Evolutionary conservation across 2,888 invertebrate genomes (phyloP).

Genomic region (Diabrotica balteata): DNA sequence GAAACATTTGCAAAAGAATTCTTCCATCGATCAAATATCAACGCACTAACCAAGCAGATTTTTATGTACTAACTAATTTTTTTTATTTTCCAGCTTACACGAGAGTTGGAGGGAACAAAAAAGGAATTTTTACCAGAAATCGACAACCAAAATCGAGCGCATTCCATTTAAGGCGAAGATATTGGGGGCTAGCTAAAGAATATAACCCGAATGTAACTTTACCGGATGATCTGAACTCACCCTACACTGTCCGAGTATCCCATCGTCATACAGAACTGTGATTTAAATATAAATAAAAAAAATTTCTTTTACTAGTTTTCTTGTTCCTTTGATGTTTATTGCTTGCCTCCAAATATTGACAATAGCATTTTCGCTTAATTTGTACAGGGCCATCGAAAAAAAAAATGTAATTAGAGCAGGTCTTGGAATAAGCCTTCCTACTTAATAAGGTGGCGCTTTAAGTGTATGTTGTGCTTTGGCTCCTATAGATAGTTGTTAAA

Average conservation of each 20-base stretch:
- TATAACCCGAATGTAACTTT: constrained; percentile 63
- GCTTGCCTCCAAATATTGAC: too few species aligned
- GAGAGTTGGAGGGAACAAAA: constrained; percentile 87
- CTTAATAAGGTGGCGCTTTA: too few species aligned
- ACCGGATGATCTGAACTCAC: constrained; percentile 63
- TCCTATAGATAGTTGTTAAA: too few species aligned
- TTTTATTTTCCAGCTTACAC: constrained; percentile 67
- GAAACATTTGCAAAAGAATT: too few species aligned
- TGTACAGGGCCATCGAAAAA: too few species aligned
- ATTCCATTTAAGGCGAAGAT: constrained; percentile 79
- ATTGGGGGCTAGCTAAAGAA: constrained; percentile 71
- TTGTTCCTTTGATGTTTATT: too few species aligned
- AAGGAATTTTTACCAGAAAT: constrained; percentile 87
- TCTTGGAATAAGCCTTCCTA: too few species aligned
- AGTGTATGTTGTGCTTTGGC: too few species aligned
- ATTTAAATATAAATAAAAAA: constrained; percentile 23
- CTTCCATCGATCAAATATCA: too few species aligned
- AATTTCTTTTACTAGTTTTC: too few species aligned
- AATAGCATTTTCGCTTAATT: too few species aligned
- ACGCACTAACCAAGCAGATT: background rate
- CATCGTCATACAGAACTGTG: constrained; percentile 36
- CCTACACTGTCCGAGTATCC: constrained; percentile 12
- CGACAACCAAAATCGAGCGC: constrained; percentile 92
- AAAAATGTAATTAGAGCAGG: too few species aligned
- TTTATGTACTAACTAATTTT: background rate